Evolutionary conservation across 2,888 invertebrate genomes (phyloP), one percentile per base, ranked within the genome.

Genomic region (Abrostola triplasia): DNA sequence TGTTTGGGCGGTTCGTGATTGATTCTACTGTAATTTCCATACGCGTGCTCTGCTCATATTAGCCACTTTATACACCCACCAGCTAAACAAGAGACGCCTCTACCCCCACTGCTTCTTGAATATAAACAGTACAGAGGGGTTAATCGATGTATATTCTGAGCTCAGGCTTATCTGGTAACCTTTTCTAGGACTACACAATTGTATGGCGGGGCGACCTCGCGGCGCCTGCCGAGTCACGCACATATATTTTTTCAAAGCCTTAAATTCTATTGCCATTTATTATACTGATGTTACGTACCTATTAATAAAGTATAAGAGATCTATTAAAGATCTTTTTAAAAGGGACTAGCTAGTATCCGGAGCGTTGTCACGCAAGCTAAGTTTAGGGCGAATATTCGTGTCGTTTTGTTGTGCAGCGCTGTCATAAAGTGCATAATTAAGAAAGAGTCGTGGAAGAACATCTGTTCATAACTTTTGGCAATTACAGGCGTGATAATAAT

Each of bases 221-320:
- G 94, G 92, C 94, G 94, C 93, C 93, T 92, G 93, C 83, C 91
- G 89, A 93, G 93, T 93, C 94, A 94, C 93, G 94, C 92, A 92
- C 89, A 90, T 90, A 90, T 90, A 88, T 89, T 91, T 92, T 91
- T 91, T 88, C 86, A 88, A 87, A 87, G 89, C 85, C 89, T 88
- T 88, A 87, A 90, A 89, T 82, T 88, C 84, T 88, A 85, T 85
- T 81, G 82, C 83, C 81, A 80, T 85, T 85, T 83, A 83, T 83
- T 82, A 76, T 77, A 75, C 73, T 78, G 71, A 79, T 79, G 70
- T 62, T 76, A 77, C 74, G 68, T 79, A 66, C 60, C 75, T 79
- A 81, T 72, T 78, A 79, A 79, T 68, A 74, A 73, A 72, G 68
- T 75, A 79, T 79, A 69, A 69, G 70, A 73, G 67, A 81, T 77